A percentile compares a stretch with the other conserved stretches of the same genome.
phyloP scores from a whole-genome alignment of 1,140 invertebrate species.

The Drosophila bifasciata region DNA sequence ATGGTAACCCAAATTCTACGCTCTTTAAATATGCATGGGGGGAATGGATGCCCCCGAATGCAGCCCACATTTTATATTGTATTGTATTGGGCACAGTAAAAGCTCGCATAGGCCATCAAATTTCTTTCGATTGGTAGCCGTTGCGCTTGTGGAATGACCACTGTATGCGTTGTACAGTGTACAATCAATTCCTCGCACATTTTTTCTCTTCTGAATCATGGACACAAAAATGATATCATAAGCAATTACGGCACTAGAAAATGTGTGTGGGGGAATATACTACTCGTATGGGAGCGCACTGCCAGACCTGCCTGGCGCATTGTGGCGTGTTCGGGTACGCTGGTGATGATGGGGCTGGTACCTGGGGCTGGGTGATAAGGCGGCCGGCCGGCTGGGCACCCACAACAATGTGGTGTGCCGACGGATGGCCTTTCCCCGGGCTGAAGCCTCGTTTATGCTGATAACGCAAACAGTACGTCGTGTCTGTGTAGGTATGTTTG shows the following conservation, averaged over 20 bases:
- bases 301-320: not conserved
- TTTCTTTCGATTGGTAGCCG: too few relatives aligned
- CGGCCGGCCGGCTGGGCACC: not conserved
- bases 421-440: too few relatives aligned
- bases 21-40: conserved; percentile 34
- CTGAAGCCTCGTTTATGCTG: conserved; percentile 10
- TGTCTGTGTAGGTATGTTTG: not conserved
- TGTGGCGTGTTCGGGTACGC: conserved; percentile 23
- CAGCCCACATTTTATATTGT: too few relatives aligned
- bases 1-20: not conserved
- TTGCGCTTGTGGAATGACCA: not conserved
- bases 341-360: not conserved
- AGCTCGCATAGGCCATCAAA: too few relatives aligned
- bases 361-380: conserved; percentile 13
- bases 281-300: not conserved
- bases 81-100: too few relatives aligned
- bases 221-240: conserved; percentile 67
- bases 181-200: conserved; percentile 15
- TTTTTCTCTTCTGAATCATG: conserved; percentile 52
- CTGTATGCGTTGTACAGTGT: conserved; percentile 8
- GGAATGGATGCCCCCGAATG: not conserved
- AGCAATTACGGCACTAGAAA: conserved; percentile 54
- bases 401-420: conserved; percentile 9
- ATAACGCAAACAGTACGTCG: conserved; percentile 21
- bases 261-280: not conserved